Percentiles rank a stretch among this genome's conserved stretches.
Evolutionary conservation across 2,113 vertebrate species (phyloP).

Genomic region (Burhinus oedicnemus): DNA sequence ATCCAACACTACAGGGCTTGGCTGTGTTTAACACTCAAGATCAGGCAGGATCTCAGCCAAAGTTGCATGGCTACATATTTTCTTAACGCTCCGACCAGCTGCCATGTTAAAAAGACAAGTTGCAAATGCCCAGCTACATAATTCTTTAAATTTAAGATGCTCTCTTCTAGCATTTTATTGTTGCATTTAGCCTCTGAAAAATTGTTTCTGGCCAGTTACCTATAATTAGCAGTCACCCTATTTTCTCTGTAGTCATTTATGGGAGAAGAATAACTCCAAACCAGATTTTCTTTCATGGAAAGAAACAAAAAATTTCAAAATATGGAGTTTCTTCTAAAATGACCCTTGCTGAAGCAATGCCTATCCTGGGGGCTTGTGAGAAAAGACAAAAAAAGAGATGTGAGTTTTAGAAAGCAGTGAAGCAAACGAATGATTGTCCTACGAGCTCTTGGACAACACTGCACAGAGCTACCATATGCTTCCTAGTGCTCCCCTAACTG

Average conservation of each 20-base stretch:
- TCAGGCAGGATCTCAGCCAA: conserved; percentile 61
- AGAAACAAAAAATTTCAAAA: background rate
- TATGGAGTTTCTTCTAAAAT: background rate
- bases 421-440: conserved; percentile 36
- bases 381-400: background rate
- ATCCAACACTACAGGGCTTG: conserved; percentile 59
- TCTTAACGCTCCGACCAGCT: conserved; percentile 42
- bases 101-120: conserved; percentile 40
- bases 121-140: background rate
- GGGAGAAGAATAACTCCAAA: background rate
- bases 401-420: conserved; percentile 19
- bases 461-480: conserved; percentile 55
- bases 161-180: background rate
- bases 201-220: background rate
- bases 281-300: background rate
- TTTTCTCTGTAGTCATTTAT: background rate
- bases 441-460: conserved; percentile 1
- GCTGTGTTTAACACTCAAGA: conserved; percentile 33
- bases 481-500: conserved; percentile 60
- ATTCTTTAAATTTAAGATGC: background rate
- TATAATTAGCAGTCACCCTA: background rate
- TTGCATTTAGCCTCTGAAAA: background rate
- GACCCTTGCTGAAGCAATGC: background rate
- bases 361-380: background rate
- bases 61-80: conserved; percentile 46